phyloP scores from a whole-genome alignment of 1,140 invertebrate genomes.

The Diachasma alloeum region DNA sequence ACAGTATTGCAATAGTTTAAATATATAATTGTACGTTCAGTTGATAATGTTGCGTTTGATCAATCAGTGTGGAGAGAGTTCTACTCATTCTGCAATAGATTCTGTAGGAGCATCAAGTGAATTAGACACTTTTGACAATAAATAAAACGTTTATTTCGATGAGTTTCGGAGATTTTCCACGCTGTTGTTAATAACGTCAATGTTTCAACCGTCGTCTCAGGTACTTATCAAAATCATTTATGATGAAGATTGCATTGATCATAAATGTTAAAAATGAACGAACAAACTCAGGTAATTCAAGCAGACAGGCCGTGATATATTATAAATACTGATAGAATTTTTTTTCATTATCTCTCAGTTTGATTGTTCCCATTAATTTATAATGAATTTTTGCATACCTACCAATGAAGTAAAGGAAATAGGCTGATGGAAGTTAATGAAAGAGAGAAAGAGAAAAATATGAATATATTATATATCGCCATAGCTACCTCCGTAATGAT shows the following conservation, averaged over 20 bases:
- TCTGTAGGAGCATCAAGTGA: background rate
- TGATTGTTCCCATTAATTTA: conserved; percentile 15
- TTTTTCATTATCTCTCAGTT: conserved; percentile 58
- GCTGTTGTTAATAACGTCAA: background rate
- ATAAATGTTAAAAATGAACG: conserved; percentile 49
- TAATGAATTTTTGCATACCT: conserved; percentile 13
- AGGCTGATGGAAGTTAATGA: background rate
- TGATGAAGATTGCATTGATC: conserved; percentile 45
- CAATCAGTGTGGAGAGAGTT: background rate
- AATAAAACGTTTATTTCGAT: background rate
- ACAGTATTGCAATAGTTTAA: conserved; percentile 65
- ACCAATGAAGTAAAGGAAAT: conserved; percentile 5
- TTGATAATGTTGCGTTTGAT: background rate
- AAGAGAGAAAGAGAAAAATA: conserved; percentile 15
- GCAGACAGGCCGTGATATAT: conserved; percentile 65
- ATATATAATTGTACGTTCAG: conserved; percentile 45
- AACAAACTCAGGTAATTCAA: conserved; percentile 65
- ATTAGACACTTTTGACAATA: conserved; percentile 7
- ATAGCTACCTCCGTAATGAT: conserved; percentile 59
- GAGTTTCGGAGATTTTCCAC: background rate
- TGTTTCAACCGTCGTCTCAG: conserved; percentile 40
- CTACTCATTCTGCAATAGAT: background rate
- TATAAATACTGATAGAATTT: conserved; percentile 56
- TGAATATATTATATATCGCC: conserved; percentile 51
- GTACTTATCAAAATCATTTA: conserved; percentile 41